Conservation (phyloP, 2,888 invertebrate genomes). For the Sesia apiformis region DNA sequence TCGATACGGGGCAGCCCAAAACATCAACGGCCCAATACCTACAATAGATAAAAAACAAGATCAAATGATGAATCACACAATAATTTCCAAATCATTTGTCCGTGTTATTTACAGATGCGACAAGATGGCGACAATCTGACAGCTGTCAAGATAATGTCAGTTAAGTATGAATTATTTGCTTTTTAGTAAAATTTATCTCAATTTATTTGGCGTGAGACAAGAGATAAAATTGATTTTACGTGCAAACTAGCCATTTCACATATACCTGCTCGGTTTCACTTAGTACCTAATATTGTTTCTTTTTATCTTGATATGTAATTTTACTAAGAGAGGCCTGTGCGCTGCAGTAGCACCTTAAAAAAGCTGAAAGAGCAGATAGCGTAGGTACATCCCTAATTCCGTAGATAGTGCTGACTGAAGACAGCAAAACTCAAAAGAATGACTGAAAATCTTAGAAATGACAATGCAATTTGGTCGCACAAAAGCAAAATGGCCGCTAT, state of each 20-base stretch:
- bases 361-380: too few relatives aligned
- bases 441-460: too few relatives aligned
- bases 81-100: background rate
- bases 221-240: background rate
- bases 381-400: too few relatives aligned
- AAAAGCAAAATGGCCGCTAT: background rate
- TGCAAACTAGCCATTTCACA: background rate
- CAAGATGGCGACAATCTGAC: constrained; percentile 7
- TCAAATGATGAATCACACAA: background rate
- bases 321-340: background rate
- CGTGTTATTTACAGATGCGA: background rate
- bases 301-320: background rate
- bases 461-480: too few relatives aligned
- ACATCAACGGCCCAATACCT: too few relatives aligned
- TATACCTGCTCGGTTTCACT: too few relatives aligned
- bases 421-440: too few relatives aligned
- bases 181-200: constrained; percentile 27
- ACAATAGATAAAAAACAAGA: background rate
- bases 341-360: too few relatives aligned
- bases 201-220: background rate
- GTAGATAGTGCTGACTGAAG: too few relatives aligned
- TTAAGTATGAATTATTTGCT: constrained; percentile 60
- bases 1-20: too few relatives aligned
- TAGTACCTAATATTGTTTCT: too few relatives aligned
- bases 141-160: constrained; percentile 42